Conservation (phyloP, 2,113 vertebrate species). For the Octodon degus region DNA sequence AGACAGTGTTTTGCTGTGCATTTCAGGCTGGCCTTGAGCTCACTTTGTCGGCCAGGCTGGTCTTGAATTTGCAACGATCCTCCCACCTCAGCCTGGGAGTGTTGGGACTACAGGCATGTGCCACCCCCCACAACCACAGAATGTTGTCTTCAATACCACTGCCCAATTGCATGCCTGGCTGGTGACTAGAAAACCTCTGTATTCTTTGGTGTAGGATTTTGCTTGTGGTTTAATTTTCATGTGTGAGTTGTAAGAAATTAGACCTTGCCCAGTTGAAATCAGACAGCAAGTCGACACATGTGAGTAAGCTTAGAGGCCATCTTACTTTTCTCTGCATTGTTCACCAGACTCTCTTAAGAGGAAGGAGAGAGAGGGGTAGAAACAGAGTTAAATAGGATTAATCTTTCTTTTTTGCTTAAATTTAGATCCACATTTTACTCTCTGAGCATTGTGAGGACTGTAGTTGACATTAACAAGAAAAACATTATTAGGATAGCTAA, state of each 20-base stretch:
- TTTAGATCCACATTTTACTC: neutral
- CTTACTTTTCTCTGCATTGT: neutral
- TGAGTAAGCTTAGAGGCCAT: neutral
- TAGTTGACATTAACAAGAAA: neutral
- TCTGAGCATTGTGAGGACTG: neutral
- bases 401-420: neutral
- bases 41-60: no score
- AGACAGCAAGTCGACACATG: constrained; percentile 62
- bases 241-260: constrained; percentile 65
- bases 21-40: no score
- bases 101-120: no score
- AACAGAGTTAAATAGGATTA: neutral
- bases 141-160: neutral
- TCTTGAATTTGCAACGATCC: no score
- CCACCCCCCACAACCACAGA: no score
- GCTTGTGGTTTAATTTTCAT: constrained; percentile 60
- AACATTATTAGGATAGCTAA: neutral
- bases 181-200: constrained; percentile 45
- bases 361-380: neutral
- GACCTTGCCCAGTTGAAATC: constrained; percentile 63
- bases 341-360: neutral
- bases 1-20: no score
- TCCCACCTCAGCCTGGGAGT: no score
- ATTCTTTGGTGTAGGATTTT: constrained; percentile 54
- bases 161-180: constrained; percentile 62